Evolutionary conservation across 2,113 vertebrate genomes (phyloP).

Genomic region (Pseudorasbora parva): DNA sequence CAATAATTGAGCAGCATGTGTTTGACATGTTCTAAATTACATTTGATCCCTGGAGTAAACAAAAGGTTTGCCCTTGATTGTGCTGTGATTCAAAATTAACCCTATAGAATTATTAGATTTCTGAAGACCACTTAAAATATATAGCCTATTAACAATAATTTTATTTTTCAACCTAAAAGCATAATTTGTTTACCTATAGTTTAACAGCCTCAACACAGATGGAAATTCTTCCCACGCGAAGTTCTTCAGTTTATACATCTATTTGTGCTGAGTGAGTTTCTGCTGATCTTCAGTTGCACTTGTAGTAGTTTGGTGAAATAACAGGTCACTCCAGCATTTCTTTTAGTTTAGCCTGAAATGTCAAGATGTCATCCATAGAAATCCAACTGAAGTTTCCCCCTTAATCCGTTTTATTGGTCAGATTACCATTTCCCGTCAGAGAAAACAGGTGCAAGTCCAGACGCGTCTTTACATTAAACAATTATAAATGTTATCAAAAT

Average conservation of each 20-base stretch:
- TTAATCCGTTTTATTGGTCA: neutral
- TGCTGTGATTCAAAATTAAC: constrained; percentile 26
- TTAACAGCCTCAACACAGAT: neutral
- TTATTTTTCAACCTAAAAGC: neutral
- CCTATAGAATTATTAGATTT: neutral
- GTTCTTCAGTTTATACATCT: neutral
- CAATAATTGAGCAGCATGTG: constrained; percentile 37
- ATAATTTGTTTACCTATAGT: neutral
- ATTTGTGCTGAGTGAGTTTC: neutral
- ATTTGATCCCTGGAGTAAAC: constrained; percentile 48
- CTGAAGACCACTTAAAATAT: neutral
- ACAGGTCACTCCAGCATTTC: neutral
- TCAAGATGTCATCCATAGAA: constrained; percentile 9
- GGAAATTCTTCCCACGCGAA: neutral
- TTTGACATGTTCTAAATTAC: constrained; percentile 50
- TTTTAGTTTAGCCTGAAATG: neutral
- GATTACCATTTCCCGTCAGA: neutral
- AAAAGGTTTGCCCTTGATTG: constrained; percentile 19
- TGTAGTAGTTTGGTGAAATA: neutral
- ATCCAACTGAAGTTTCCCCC: neutral
- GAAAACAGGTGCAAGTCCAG: neutral
- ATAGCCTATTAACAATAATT: neutral
- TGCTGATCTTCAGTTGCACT: neutral
- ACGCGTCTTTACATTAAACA: neutral
- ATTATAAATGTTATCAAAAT: neutral